Evolutionary conservation across 1,140 invertebrate genomes (phyloP), one percentile per base, ranked within the genome.

Genomic region (Drosophila trapezifrons): DNA sequence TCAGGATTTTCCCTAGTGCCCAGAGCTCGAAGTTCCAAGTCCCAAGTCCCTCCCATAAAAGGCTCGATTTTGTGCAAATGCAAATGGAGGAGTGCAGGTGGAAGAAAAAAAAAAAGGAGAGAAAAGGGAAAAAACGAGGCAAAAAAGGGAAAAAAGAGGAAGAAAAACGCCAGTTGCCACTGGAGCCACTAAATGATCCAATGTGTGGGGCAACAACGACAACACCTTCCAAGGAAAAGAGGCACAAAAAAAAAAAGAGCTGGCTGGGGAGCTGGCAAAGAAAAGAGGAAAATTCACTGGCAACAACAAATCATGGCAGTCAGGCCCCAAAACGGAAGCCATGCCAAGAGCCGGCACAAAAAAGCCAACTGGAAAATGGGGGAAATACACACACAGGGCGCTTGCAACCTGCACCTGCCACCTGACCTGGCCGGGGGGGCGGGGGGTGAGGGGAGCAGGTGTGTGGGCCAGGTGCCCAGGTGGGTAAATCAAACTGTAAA

Each of bases 231-330:
- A 72, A 60, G 29, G 66, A 32, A 58, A 71, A 72, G 59, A 37
- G 15, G 37, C 29, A 55, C 12, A 63, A 27, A 18, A 25, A n/a
- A 15, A 29, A 15, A 13, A 42, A 12, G 6, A 37, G n/a, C n/a
- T n/a, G n/a, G n/a, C n/a, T n/a, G n/a, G n/a, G n/a, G 38, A 29
- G 18, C 59, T 27, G 45, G 60, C n/a, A 35, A 32, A 60, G 55
- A 38, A 59, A 40, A 52, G 47, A 55, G 17, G 51, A 29, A 80
- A 80, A 71, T 46, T 63, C 80, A 54, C 13, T 54, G 51, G 51
- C 51, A 54, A 54, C 51, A 82, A 82, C 79, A 82, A 82, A 82
- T 82, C 79, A 84, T 84, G 80, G 76, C 76, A 60, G 62, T 65
- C 74, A 76, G 54, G 12, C 45, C 42, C 56, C 51, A 47, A 80